These are phyloP conservation scores for Megalopta genalis DNA, from an alignment of 1,140 invertebrate species.

Conservation along the genomic window DNA sequence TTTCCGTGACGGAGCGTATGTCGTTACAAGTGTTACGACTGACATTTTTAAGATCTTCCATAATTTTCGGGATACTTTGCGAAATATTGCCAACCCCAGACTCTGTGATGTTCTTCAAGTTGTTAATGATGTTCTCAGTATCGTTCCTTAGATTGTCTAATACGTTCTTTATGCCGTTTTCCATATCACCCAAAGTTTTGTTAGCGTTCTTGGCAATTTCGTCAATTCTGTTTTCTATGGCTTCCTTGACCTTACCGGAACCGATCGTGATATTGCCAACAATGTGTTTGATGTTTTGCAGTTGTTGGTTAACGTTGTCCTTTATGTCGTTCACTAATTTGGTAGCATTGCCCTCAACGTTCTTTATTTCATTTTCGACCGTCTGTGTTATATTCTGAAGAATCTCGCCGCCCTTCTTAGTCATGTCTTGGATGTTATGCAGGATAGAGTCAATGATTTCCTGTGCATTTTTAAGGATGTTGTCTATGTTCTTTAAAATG, in stretches of 20 bases:
- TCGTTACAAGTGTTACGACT: background rate
- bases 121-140: background rate
- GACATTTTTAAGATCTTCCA: background rate
- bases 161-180: background rate
- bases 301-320: background rate
- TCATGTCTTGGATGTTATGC: background rate
- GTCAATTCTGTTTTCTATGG: background rate
- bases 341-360: background rate
- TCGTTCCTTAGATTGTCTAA: background rate
- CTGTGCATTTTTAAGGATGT: background rate
- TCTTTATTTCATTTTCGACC: background rate
- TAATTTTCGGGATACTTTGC: background rate
- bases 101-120: background rate
- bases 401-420: rapidly evolving
- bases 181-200: background rate
- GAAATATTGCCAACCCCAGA: too few species aligned
- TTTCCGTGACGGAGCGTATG: background rate
- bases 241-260: rapidly evolving
- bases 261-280: background rate
- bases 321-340: background rate
- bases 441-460: background rate
- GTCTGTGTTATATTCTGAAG: background rate
- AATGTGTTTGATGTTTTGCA: background rate
- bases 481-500: too few species aligned
- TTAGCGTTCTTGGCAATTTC: background rate